Conservation (phyloP, 2,797 vertebrate species). For the Halcyon badia region DNA sequence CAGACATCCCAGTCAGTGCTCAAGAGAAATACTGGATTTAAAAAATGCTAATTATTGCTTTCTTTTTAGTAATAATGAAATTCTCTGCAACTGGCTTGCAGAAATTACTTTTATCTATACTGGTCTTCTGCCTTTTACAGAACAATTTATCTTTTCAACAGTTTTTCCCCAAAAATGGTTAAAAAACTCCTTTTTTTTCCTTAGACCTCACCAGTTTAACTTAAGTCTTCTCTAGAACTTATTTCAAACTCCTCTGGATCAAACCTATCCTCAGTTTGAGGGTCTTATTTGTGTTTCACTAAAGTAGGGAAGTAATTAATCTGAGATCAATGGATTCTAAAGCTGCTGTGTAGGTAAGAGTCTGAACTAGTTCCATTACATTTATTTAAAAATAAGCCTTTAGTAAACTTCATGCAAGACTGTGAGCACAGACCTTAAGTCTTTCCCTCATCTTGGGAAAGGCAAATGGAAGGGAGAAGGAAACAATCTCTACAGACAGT, state of each 20-base stretch:
- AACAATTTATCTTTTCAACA: not conserved
- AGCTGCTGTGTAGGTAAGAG: not conserved
- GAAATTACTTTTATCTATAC: not conserved
- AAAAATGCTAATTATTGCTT: not conserved
- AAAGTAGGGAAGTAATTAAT: not conserved
- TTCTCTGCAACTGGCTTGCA: not conserved
- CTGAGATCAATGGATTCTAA: slow-evolving; percentile 13
- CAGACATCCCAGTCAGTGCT: not conserved
- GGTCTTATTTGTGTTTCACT: not conserved
- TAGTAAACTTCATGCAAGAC: not conserved
- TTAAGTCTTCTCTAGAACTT: not conserved
- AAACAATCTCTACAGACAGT: not conserved
- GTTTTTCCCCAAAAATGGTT: not conserved
- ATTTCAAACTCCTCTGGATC: not conserved
- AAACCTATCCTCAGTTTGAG: not conserved
- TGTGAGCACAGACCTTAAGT: not conserved
- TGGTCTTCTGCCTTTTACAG: not conserved
- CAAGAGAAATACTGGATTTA: not conserved
- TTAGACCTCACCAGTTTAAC: not conserved
- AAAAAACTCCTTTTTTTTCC: not conserved
- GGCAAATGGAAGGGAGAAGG: not conserved
- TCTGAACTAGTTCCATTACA: slow-evolving; percentile 15
- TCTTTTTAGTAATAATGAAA: slow-evolving; percentile 35
- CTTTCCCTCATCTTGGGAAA: not conserved
- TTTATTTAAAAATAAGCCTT: slow-evolving; percentile 34